phyloP scores from a whole-genome alignment of 2,797 vertebrate species.

The Sebastes vulpes region DNA sequence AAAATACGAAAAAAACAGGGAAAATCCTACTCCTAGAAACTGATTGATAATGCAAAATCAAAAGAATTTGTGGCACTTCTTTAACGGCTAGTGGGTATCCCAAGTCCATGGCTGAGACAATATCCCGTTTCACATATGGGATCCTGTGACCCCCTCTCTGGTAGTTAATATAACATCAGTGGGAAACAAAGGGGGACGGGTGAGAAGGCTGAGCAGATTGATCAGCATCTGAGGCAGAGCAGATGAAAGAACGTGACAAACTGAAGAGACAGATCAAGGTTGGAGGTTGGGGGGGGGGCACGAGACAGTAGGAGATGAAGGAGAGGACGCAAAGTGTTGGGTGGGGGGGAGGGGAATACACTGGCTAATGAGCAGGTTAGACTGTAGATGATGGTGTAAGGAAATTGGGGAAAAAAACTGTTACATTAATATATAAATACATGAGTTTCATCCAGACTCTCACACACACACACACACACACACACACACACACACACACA shows the following conservation, averaged over 20 bases:
- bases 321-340: no score
- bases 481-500: neutral
- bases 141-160: neutral
- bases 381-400: conserved; percentile 5
- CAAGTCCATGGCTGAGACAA: neutral
- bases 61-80: neutral
- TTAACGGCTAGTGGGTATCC: neutral
- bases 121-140: neutral
- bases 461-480: neutral
- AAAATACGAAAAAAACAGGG: neutral
- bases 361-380: conserved; percentile 32
- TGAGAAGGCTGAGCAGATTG: conserved; percentile 36
- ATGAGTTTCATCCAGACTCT: neutral
- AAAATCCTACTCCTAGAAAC: neutral
- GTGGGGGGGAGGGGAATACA: neutral
- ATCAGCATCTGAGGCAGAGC: conserved; percentile 31
- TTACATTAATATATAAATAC: neutral
- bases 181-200: neutral
- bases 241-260: conserved; percentile 52
- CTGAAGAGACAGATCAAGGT: conserved; percentile 49
- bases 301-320: no score
- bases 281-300: neutral
- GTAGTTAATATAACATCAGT: neutral
- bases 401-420: neutral
- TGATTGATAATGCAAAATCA: neutral